phyloP scores from a whole-genome alignment of 2,888 invertebrate genomes.

The Synanthedon andrenaeformis region DNA sequence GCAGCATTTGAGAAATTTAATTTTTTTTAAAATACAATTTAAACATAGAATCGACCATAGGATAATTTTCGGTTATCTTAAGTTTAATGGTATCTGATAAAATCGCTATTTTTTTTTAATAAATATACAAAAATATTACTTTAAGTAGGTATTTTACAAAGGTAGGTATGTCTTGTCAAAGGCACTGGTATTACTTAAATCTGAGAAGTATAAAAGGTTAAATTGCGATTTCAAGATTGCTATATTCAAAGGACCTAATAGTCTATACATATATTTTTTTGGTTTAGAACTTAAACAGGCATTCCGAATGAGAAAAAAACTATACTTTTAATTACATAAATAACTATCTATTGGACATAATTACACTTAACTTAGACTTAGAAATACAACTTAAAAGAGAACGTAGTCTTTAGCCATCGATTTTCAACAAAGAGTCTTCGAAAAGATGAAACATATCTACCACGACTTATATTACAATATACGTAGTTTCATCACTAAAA shows the following conservation, averaged over 20 bases:
- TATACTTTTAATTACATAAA: slow-evolving; percentile 58
- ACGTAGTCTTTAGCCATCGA: slow-evolving; percentile 68
- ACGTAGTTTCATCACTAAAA: slow-evolving; percentile 63
- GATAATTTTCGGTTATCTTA: slow-evolving; percentile 3
- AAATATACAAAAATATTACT: slow-evolving; percentile 65
- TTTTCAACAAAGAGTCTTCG: slow-evolving; percentile 63
- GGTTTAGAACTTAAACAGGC: slow-evolving; percentile 53
- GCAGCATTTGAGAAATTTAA: no score
- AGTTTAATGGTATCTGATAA: slow-evolving; percentile 24
- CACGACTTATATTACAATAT: slow-evolving; percentile 45
- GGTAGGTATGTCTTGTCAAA: slow-evolving; percentile 67
- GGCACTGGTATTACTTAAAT: slow-evolving; percentile 60
- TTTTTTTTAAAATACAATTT: no score
- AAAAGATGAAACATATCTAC: slow-evolving; percentile 70
- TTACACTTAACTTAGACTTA: slow-evolving; percentile 53
- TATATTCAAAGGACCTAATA: slow-evolving; percentile 33
- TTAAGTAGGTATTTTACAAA: slow-evolving; percentile 48
- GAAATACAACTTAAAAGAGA: slow-evolving; percentile 39
- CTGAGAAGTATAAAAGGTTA: slow-evolving; percentile 27
- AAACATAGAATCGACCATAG: slow-evolving; percentile 9
- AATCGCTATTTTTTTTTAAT: slow-evolving; percentile 39
- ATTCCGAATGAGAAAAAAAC: slow-evolving; percentile 53
- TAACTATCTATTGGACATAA: slow-evolving; percentile 62
- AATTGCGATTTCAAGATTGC: slow-evolving; percentile 12
- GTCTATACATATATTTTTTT: slow-evolving; percentile 32